phyloP scores from a whole-genome alignment of 2,888 invertebrate genomes.

The Clepsis dumicolana region DNA sequence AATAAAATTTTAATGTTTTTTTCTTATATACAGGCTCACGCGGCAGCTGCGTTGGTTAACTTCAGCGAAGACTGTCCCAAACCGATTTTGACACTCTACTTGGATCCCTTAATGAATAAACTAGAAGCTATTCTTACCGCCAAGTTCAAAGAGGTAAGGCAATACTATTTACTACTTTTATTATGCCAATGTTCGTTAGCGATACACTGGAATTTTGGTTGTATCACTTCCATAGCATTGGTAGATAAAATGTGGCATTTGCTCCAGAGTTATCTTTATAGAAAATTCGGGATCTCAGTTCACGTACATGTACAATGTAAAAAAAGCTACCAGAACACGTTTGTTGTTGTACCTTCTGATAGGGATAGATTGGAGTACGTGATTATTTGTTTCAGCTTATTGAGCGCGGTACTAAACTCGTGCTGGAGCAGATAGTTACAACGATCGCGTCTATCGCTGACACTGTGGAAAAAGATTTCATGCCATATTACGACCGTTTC shows the following conservation, averaged over 20 bases:
- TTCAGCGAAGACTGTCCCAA: slow-evolving; percentile 99
- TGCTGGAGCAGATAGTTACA: slow-evolving; percentile 99
- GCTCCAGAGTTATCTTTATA: slow-evolving; percentile 72
- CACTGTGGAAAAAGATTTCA: slow-evolving; percentile 98
- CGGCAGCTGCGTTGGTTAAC: slow-evolving; percentile 98
- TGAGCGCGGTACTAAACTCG: slow-evolving; percentile 97
- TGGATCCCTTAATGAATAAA: slow-evolving; percentile 96
- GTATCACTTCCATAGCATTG: slow-evolving; percentile 84
- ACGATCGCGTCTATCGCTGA: slow-evolving; percentile 99
- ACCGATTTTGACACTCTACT: slow-evolving; percentile 94
- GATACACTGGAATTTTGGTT: slow-evolving; percentile 61
- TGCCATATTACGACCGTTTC: slow-evolving; percentile 95
- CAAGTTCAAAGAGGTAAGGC: slow-evolving; percentile 94
- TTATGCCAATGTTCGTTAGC: slow-evolving; percentile 83
- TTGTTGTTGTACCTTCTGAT: neutral
- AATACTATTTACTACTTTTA: slow-evolving; percentile 18
- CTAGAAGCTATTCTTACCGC: slow-evolving; percentile 95
- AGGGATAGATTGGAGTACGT: neutral
- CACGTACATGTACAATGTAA: slow-evolving; percentile 63
- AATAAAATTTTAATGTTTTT: neutral
- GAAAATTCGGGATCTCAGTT: slow-evolving; percentile 80
- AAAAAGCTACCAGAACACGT: neutral
- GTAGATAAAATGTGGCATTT: slow-evolving; percentile 77
- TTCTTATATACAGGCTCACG: slow-evolving; percentile 85
- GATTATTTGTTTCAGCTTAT: slow-evolving; percentile 86